Conservation (phyloP, 92 coral and sea anemone species). For the Hydrozoanthus gracilis region DNA sequence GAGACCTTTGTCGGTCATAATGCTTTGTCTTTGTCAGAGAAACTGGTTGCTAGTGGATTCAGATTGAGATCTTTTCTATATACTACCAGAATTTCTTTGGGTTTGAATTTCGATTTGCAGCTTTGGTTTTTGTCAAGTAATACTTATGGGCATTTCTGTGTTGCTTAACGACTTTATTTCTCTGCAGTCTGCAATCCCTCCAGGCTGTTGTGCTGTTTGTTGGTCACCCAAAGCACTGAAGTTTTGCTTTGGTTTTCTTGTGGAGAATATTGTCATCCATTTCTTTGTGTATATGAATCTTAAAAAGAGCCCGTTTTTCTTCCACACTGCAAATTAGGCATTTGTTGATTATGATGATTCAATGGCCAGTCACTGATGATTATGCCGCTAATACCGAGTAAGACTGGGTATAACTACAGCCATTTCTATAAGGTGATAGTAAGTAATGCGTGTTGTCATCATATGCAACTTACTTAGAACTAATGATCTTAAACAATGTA, state of each 20-base stretch:
- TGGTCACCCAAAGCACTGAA: conserved; percentile 19
- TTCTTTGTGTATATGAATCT: conserved; percentile 24
- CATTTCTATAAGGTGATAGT: too few species aligned
- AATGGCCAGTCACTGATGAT: too few species aligned
- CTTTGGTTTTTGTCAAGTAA: conserved; percentile 17
- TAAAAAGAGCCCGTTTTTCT: conserved; percentile 20
- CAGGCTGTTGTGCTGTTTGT: conserved; percentile 1
- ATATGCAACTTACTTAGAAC: too few species aligned
- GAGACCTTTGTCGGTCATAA: neutral
- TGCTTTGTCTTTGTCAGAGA: conserved; percentile 10
- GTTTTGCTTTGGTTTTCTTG: conserved; percentile 34
- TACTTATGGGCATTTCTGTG: conserved; percentile 48
- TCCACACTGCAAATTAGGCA: conserved; percentile 16
- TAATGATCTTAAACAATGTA: too few species aligned
- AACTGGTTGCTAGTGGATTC: neutral
- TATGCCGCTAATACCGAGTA: too few species aligned
- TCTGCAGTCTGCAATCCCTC: conserved; percentile 24
- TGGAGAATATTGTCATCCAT: conserved; percentile 29
- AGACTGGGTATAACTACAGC: too few species aligned
- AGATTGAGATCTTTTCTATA: neutral
- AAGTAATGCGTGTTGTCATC: too few species aligned
- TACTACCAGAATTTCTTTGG: conserved; percentile 45
- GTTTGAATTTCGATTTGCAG: conserved; percentile 22
- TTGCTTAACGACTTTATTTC: conserved; percentile 33
- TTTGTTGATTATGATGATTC: neutral